Conservation (phyloP, 2,888 invertebrate species). For the Eledone cirrhosa region DNA sequence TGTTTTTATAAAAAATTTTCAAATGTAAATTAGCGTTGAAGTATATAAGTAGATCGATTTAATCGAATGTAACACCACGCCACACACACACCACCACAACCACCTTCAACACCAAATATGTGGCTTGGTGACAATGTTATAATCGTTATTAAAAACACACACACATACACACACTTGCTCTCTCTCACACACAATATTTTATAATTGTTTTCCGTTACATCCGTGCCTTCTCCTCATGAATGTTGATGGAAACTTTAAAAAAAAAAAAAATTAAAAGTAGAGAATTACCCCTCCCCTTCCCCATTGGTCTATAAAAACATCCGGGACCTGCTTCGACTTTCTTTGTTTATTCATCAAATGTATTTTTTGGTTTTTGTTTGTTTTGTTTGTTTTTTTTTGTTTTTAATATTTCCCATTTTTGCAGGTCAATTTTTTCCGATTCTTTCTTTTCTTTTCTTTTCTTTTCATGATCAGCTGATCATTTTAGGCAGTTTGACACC, state of each 20-base stretch:
- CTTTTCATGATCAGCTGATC: background rate
- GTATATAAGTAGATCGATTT: background rate
- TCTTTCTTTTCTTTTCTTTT: background rate
- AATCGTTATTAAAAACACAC: background rate
- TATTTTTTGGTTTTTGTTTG: background rate
- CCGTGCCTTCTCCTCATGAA: too few species aligned
- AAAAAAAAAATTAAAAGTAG: too few species aligned
- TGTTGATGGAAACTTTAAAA: too few species aligned
- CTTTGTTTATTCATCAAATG: background rate
- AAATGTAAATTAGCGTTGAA: background rate
- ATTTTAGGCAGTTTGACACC: slow-evolving; percentile 16
- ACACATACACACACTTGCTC: background rate
- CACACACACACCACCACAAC: too few species aligned
- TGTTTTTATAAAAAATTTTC: too few species aligned
- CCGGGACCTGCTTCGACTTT: background rate
- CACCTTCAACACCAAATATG: too few species aligned
- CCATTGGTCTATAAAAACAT: background rate
- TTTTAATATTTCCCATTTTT: background rate
- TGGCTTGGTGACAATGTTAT: too few species aligned
- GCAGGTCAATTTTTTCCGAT: background rate
- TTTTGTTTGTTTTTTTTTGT: background rate
- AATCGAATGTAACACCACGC: background rate
- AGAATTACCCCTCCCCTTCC: background rate
- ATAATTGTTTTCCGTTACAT: background rate
- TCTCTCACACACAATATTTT: background rate